phyloP scores from a whole-genome alignment of 2,888 invertebrate species.

The Zygogramma bicolorata region DNA sequence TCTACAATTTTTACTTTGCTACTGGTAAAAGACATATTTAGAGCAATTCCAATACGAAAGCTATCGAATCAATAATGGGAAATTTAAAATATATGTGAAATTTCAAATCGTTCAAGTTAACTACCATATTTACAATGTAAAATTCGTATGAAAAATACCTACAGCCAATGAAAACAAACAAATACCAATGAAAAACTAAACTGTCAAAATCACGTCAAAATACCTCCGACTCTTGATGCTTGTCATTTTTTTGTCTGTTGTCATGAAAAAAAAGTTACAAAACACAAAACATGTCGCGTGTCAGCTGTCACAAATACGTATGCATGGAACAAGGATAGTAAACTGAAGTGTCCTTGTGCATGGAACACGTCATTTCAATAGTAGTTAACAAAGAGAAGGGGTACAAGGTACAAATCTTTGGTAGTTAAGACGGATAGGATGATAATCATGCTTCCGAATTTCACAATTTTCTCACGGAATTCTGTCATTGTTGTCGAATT shows the following conservation, averaged over 20 bases:
- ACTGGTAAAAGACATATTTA: neutral
- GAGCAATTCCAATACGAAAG: neutral
- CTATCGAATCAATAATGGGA: neutral
- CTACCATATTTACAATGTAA: neutral
- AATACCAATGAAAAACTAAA: neutral
- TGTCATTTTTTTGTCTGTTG: neutral
- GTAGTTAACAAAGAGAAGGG: too few relatives aligned
- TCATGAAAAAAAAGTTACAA: too few relatives aligned
- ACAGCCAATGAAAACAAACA: neutral
- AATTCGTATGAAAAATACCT: neutral
- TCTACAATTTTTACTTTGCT: constrained; percentile 32
- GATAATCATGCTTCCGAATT: too few relatives aligned
- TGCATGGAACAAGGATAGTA: neutral
- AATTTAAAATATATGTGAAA: neutral
- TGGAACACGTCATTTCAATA: too few relatives aligned
- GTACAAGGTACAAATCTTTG: too few relatives aligned
- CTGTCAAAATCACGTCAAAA: neutral
- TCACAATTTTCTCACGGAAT: too few relatives aligned
- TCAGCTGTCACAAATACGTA: too few relatives aligned
- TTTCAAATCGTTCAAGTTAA: neutral
- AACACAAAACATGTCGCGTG: too few relatives aligned
- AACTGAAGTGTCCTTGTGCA: neutral
- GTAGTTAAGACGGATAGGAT: too few relatives aligned
- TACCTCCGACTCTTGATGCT: neutral
- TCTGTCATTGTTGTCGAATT: too few relatives aligned